Evolutionary conservation across 1,140 invertebrate genomes (phyloP), one percentile per base, ranked within the genome.

Genomic region (Thrips palmi): DNA sequence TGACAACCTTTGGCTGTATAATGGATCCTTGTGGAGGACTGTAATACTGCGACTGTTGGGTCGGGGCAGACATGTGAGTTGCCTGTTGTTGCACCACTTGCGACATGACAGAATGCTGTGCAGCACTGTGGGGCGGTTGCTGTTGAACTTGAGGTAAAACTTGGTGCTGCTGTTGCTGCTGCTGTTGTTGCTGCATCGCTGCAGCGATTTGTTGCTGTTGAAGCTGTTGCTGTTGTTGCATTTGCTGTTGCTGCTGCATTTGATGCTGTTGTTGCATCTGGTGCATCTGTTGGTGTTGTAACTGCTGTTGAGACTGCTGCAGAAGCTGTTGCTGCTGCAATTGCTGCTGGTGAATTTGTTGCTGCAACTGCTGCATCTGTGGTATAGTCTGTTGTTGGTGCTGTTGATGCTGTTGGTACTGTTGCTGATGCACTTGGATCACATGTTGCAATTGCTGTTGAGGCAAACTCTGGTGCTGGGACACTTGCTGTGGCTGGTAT

Each of bases 51-150:
- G 62, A 43, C 40, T 57, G 58, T 47, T 64, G 60, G 33, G 57
- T 50, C 62, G 58, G 62, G 47, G 52, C 57, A 33, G 59, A 56
- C 50, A 63, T 53, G 49, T 62, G 60, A 41, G 60, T 59, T 14
- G 63, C 52, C 42, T 64, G 62, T 10, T 58, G 52, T 41, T 60
- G 61, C 34, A 40, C 37, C 27, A 29, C 32, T n/a, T n/a, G n/a
- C n/a, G n/a, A n/a, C n/a, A n/a, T n/a, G n/a, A n/a, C n/a, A n/a
- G n/a, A 22, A n/a, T 37, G 37, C 36, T 62, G 59, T 12, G 54
- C 45, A 21, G 42, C 42, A 37, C 51, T 50, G 49, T 59, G 56
- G 10, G 56, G 38, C 38, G 60, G 56, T 30, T 58, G 58, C 25
- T 52, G 46, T 47, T 56, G 56, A 36, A 53, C 44, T 43, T 58